Percentiles rank a stretch among this genome's conserved stretches.
phyloP scores from a whole-genome alignment of 2,113 vertebrate species.

The Glaucomys volans region DNA sequence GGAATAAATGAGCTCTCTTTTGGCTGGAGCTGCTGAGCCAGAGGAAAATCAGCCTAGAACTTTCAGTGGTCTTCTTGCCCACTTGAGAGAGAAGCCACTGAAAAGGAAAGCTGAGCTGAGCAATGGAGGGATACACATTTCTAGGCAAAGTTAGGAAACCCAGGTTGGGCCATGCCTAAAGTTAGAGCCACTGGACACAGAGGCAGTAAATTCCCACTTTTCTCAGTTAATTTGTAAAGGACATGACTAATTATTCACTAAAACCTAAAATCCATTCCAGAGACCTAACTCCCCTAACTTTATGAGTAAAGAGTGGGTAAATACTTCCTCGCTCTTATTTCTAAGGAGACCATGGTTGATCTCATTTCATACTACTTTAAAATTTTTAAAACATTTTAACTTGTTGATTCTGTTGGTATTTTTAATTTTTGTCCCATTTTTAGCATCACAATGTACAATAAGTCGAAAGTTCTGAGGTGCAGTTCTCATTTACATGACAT shows the following conservation, averaged over 20 bases:
- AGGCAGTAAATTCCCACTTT: neutral
- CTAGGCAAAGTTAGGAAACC: neutral
- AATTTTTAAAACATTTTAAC: neutral
- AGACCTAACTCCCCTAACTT: neutral
- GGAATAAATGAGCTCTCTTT: neutral
- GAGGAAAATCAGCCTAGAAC: neutral
- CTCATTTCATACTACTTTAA: neutral
- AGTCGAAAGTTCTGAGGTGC: constrained; percentile 29
- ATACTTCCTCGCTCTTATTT: neutral
- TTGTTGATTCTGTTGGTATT: neutral
- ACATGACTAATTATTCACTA: neutral
- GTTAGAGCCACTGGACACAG: neutral
- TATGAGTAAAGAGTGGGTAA: neutral
- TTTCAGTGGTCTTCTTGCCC: neutral
- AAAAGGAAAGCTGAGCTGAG: neutral
- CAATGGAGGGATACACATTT: neutral
- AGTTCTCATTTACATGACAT: constrained; percentile 33
- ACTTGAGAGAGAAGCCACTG: neutral
- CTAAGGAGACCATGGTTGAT: neutral
- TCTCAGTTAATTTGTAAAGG: neutral
- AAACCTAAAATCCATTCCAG: neutral
- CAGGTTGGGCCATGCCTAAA: neutral
- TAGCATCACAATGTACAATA: neutral
- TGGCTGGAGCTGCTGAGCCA: neutral
- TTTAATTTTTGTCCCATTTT: constrained; percentile 2